phyloP scores from a whole-genome alignment of 1,140 invertebrate species.

The Pectinophora gossypiella region DNA sequence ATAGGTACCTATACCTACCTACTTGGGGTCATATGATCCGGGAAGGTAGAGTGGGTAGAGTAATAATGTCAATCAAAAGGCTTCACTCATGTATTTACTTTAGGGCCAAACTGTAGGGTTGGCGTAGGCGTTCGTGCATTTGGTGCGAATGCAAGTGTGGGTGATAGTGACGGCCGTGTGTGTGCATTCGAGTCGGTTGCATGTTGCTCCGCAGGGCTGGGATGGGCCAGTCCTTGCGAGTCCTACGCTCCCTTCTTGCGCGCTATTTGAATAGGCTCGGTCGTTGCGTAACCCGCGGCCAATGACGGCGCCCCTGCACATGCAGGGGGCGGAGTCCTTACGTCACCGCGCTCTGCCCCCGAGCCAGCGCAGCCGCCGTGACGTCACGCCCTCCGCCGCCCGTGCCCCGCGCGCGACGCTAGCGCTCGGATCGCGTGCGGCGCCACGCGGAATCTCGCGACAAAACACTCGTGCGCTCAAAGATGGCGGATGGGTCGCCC shows the following conservation, averaged over 20 bases:
- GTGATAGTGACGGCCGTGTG: conserved; percentile 26
- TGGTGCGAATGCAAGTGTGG: conserved; percentile 10
- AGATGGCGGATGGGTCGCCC: conserved; percentile 74
- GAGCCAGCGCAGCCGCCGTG: conserved; percentile 64
- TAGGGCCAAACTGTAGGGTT: too few relatives aligned
- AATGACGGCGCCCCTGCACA: conserved; percentile 66
- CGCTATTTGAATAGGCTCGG: conserved; percentile 64
- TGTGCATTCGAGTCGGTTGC: conserved; percentile 48
- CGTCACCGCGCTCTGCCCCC: conserved; percentile 62
- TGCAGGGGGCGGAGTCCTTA: conserved; percentile 69
- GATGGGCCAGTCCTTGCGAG: conserved; percentile 54
- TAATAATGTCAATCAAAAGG: too few relatives aligned
- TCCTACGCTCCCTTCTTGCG: conserved; percentile 61
- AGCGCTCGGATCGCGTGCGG: conserved; percentile 58
- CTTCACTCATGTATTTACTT: too few relatives aligned
- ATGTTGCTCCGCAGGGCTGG: conserved; percentile 40
- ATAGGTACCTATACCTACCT: too few relatives aligned
- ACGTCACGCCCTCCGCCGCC: conserved; percentile 53
- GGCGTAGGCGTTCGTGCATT: too few relatives aligned
- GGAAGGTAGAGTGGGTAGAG: too few relatives aligned
- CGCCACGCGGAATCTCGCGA: conserved; percentile 51
- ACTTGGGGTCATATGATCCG: too few relatives aligned
- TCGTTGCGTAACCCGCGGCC: conserved; percentile 71
- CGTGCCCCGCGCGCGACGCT: conserved; percentile 41
- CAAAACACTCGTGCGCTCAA: conserved; percentile 73